Evolutionary conservation across 2,797 vertebrate genomes (phyloP).

Genomic region (Microtus agrestis): DNA sequence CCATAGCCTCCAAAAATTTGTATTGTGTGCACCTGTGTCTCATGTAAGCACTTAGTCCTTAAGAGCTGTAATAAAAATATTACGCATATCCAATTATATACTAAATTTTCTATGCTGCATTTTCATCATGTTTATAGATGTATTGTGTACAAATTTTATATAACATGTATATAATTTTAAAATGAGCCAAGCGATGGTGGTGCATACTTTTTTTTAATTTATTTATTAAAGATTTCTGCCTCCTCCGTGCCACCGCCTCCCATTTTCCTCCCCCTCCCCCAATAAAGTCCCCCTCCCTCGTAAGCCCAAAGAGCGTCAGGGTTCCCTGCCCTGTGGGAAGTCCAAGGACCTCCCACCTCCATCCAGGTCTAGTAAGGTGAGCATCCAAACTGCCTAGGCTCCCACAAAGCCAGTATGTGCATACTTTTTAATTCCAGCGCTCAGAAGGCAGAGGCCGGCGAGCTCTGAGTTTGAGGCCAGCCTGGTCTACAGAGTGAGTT

Average conservation of each 20-base stretch:
- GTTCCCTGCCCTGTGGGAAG: no score
- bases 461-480: neutral
- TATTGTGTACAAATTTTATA: neutral
- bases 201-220: neutral
- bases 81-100: neutral
- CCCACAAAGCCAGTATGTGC: no score
- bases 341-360: no score
- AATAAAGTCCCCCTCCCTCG: no score
- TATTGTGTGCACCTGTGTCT: neutral
- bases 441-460: neutral
- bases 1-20: neutral
- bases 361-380: no score
- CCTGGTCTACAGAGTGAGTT: neutral
- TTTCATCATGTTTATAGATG: neutral
- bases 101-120: neutral
- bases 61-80: neutral
- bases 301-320: no score
- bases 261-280: no score
- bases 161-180: neutral
- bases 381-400: no score
- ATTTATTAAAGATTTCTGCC: no score
- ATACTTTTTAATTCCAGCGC: neutral
- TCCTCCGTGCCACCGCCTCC: no score
- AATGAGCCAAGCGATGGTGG: neutral
- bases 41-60: neutral